Percentiles rank a stretch among this genome's conserved stretches.
Evolutionary conservation across 2,888 invertebrate species (phyloP).

Genomic region (Drosophila cognata): DNA sequence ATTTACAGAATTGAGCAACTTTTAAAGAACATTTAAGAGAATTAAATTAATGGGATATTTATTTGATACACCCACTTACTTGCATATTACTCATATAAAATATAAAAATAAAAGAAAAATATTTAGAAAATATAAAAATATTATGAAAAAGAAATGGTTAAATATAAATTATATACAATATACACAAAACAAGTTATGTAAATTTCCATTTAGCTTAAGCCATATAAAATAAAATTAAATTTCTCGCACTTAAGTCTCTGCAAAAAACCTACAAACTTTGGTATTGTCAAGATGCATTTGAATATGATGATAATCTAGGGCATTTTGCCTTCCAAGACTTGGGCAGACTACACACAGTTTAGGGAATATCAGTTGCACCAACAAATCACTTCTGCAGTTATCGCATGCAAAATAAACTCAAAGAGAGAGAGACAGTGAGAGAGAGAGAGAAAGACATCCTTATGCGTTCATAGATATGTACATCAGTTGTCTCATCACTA

Average conservation of each 20-base stretch:
- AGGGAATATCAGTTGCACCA: slow-evolving; percentile 32
- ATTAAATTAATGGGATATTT: not conserved
- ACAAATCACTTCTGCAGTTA: slow-evolving; percentile 43
- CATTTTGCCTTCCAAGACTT: slow-evolving; percentile 12
- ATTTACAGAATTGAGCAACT: not conserved
- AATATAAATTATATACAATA: not conserved
- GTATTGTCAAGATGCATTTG: not conserved
- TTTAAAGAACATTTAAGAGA: not conserved
- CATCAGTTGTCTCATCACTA: slow-evolving; percentile 65
- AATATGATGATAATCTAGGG: slow-evolving; percentile 18
- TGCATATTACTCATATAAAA: not conserved
- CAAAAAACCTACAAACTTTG: not conserved
- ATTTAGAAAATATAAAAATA: too few species aligned
- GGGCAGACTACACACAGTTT: slow-evolving; percentile 46
- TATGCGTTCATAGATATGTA: slow-evolving; percentile 20
- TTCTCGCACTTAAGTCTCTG: not conserved
- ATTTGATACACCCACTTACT: not conserved
- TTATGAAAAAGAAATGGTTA: not conserved
- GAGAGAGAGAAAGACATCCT: not conserved
- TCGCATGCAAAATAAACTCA: slow-evolving; percentile 2
- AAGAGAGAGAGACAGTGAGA: not conserved
- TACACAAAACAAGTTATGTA: not conserved
- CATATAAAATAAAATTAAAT: not conserved
- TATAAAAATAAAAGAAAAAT: too few species aligned
- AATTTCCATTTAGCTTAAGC: not conserved